A percentile compares a stretch with the other conserved stretches of the same genome.
Conservation (phyloP, 2,888 invertebrate species). For the Anticlea derivata region DNA sequence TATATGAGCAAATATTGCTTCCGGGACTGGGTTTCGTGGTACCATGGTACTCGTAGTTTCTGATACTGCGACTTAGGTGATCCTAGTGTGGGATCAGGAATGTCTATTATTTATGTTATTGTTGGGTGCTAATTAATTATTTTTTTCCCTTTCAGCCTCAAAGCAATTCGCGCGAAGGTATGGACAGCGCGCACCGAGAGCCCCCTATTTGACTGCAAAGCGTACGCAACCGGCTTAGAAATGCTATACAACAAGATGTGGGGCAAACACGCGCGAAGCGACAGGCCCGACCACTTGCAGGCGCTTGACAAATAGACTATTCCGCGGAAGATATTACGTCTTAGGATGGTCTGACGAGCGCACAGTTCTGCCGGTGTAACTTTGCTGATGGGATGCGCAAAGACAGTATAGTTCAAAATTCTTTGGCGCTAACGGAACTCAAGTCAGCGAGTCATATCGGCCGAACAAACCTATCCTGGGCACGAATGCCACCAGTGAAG, state of each 20-base stretch:
- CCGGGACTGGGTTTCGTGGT: too few species aligned
- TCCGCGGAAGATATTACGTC: neutral
- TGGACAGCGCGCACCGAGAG: conserved; percentile 96
- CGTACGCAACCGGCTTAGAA: conserved; percentile 97
- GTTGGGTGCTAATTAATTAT: too few species aligned
- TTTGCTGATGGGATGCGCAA: neutral
- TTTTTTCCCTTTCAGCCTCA: conserved; percentile 85
- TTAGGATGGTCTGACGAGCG: neutral
- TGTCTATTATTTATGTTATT: too few species aligned
- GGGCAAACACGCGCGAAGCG: conserved; percentile 90
- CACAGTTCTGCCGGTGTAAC: neutral
- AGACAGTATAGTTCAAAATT: neutral
- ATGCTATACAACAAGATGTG: conserved; percentile 96
- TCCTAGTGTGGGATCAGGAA: too few species aligned
- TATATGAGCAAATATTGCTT: too few species aligned
- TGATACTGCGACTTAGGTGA: too few species aligned
- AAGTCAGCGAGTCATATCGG: neutral
- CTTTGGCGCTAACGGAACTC: neutral
- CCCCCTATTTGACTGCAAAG: conserved; percentile 96
- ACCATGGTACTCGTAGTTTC: too few species aligned
- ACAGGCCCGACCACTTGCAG: conserved; percentile 92
- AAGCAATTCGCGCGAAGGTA: conserved; percentile 96
- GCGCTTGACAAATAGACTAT: conserved; percentile 69
- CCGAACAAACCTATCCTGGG: neutral
- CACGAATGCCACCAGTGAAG: conserved; percentile 1